Conservation (phyloP, 2,888 invertebrate genomes). For the Nemotelus pantherinus region DNA sequence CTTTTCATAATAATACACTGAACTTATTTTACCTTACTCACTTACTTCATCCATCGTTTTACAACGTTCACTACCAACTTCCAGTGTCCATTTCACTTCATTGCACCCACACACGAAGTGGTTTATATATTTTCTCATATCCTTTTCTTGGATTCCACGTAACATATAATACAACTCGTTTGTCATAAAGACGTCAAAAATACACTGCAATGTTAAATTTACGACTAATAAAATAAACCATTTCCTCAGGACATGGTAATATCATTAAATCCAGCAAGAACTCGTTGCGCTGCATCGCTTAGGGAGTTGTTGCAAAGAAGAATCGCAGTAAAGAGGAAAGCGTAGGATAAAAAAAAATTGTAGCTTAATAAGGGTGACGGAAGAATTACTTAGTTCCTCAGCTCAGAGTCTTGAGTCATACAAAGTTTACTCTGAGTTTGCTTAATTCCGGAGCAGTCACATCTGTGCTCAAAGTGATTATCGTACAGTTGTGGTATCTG, state of each 20-base stretch:
- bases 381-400: background rate
- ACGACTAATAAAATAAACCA: constrained; percentile 43
- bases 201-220: constrained; percentile 36
- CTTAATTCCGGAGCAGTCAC: constrained; percentile 30
- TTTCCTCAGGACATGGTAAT: constrained; percentile 35
- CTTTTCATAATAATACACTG: no score
- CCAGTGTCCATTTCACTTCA: no score
- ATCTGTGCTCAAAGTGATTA: constrained; percentile 36
- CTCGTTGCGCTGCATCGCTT: background rate
- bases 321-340: constrained; percentile 5
- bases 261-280: constrained; percentile 35
- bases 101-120: no score
- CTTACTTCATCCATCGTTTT: no score
- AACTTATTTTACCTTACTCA: no score
- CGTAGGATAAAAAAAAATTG: background rate
- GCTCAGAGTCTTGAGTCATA: constrained; percentile 24
- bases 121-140: background rate
- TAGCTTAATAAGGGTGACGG: constrained; percentile 2
- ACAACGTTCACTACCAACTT: no score
- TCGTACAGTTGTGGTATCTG: background rate
- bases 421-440: constrained; percentile 28
- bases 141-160: constrained; percentile 6
- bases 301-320: constrained; percentile 2
- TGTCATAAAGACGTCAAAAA: constrained; percentile 43
- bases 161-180: background rate